Percentiles rank a stretch among this genome's conserved stretches.
These are phyloP conservation scores for Tryphoninae sp. DNA, from an alignment of 2,888 invertebrate species.

Conservation along the genomic window DNA sequence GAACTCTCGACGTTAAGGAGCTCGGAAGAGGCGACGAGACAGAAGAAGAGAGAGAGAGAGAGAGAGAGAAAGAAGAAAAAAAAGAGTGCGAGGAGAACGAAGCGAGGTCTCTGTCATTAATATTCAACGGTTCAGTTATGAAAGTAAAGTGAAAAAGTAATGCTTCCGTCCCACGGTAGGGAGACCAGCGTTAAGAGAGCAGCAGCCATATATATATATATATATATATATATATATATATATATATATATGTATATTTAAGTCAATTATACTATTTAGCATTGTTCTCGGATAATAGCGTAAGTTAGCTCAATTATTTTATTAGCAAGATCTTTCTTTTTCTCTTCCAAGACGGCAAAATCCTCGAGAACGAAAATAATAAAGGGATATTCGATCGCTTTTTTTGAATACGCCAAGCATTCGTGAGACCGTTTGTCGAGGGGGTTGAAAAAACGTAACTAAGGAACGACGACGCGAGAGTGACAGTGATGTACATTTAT, in stretches of 20 bases:
- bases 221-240: constrained; percentile 9
- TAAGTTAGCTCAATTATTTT: constrained; percentile 74
- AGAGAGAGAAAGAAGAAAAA: constrained; percentile 14
- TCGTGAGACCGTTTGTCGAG: not conserved
- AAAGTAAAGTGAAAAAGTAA: constrained; percentile 81
- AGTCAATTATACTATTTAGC: constrained; percentile 78
- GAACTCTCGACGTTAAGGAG: constrained; percentile 70
- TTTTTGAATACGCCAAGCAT: not conserved
- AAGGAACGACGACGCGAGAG: too few relatives aligned
- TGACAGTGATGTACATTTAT: too few relatives aligned
- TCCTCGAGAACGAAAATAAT: constrained; percentile 11
- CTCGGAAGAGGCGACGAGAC: constrained; percentile 51
- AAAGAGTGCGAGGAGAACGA: constrained; percentile 37
- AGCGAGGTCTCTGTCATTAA: constrained; percentile 75
- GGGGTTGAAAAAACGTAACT: too few relatives aligned
- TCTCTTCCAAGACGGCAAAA: constrained; percentile 26
- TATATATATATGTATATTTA: constrained; percentile 72
- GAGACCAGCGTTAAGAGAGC: constrained; percentile 20
- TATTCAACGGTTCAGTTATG: constrained; percentile 81
- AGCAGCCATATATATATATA: constrained; percentile 18
- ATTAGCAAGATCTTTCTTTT: constrained; percentile 46
- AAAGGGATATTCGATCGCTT: constrained; percentile 18
- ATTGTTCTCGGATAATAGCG: constrained; percentile 76
- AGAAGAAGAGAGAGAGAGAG: constrained; percentile 20
- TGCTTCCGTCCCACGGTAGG: constrained; percentile 64